phyloP scores from a whole-genome alignment of 2,113 vertebrate species.

The Echinops telfairi region DNA sequence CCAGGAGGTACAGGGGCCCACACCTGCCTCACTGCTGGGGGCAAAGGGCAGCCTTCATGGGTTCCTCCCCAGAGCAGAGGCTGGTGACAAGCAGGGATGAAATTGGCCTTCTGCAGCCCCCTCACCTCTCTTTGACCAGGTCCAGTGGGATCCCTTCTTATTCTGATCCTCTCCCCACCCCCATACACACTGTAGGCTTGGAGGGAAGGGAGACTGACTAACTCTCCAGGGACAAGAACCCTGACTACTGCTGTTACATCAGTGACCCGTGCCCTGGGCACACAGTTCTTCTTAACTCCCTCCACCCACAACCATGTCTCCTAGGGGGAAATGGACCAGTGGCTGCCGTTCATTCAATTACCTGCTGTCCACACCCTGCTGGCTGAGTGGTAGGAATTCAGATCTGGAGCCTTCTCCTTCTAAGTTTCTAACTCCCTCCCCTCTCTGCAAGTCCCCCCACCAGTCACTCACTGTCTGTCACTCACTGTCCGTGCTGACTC shows the following conservation, averaged over 20 bases:
- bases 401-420: conserved; percentile 3
- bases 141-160: neutral
- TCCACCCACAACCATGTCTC: conserved; percentile 25
- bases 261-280: too few species aligned
- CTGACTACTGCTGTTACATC: too few species aligned
- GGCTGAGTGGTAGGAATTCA: conserved; percentile 41
- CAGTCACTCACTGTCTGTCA: too few species aligned
- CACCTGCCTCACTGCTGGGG: conserved; percentile 25
- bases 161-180: neutral
- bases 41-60: conserved; percentile 23
- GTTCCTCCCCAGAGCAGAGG: neutral
- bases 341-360: neutral
- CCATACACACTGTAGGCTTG: too few species aligned
- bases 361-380: conserved; percentile 31
- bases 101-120: neutral
- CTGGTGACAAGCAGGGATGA: neutral
- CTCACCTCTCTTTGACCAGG: neutral
- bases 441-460: too few species aligned
- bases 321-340: neutral
- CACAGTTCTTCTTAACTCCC: too few species aligned
- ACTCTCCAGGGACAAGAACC: too few species aligned
- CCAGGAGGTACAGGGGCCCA: conserved; percentile 8
- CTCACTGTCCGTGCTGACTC: too few species aligned
- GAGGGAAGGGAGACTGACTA: too few species aligned
- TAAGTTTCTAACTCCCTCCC: neutral